Conservation (phyloP, 2,888 invertebrate species). For the Trilocha varians region DNA sequence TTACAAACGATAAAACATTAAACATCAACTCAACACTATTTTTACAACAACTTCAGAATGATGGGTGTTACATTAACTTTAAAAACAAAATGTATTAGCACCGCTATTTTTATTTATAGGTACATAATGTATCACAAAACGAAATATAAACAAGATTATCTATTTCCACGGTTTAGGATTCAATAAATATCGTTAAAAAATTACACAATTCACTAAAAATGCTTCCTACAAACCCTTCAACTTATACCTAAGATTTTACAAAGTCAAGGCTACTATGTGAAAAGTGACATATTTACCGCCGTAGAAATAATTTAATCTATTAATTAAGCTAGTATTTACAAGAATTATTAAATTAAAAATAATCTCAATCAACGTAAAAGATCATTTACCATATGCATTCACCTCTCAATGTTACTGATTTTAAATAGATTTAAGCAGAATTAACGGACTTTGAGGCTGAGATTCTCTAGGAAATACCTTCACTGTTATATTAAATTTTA, state of each 20-base stretch:
- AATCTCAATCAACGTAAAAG: slow-evolving; percentile 64
- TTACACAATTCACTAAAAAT: slow-evolving; percentile 10
- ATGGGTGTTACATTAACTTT: background rate
- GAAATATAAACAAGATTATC: slow-evolving; percentile 28
- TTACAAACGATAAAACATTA: slow-evolving; percentile 39
- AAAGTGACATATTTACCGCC: slow-evolving; percentile 39
- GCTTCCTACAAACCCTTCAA: slow-evolving; percentile 3
- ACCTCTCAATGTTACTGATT: slow-evolving; percentile 48
- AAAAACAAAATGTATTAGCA: slow-evolving; percentile 23
- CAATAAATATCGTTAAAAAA: slow-evolving; percentile 27
- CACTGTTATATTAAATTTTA: too few relatives aligned
- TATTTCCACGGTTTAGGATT: slow-evolving; percentile 20
- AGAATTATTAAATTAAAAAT: slow-evolving; percentile 52
- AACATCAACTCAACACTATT: slow-evolving; percentile 42
- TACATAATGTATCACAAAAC: slow-evolving; percentile 29
- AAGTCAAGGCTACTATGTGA: slow-evolving; percentile 11
- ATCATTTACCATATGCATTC: slow-evolving; percentile 27
- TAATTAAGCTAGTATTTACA: slow-evolving; percentile 58
- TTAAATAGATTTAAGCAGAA: background rate
- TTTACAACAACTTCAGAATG: slow-evolving; percentile 35
- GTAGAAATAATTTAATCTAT: slow-evolving; percentile 44
- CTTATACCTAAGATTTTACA: slow-evolving; percentile 5
- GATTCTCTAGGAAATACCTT: background rate
- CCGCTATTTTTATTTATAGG: slow-evolving; percentile 20
- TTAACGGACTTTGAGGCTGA: background rate